Conservation (phyloP, 2,888 invertebrate genomes). For the Amphipoea oculea region DNA sequence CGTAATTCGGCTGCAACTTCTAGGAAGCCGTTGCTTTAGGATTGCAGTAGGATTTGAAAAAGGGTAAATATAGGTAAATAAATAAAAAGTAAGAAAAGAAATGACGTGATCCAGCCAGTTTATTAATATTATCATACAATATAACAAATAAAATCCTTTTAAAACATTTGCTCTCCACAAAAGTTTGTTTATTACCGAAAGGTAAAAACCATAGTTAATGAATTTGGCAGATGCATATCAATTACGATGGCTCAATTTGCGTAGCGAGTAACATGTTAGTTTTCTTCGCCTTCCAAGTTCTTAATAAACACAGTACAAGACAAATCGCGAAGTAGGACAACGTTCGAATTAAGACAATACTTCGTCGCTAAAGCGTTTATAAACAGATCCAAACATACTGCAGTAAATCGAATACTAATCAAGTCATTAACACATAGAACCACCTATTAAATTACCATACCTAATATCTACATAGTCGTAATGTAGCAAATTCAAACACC, state of each 20-base stretch:
- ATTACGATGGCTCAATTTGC: too few relatives aligned
- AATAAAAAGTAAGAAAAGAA: slow-evolving; percentile 28
- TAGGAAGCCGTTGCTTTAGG: background rate
- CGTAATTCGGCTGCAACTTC: too few relatives aligned
- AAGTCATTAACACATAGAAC: slow-evolving; percentile 11
- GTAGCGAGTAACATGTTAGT: too few relatives aligned
- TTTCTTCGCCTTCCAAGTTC: too few relatives aligned
- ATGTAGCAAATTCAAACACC: slow-evolving; percentile 54
- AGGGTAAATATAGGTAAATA: background rate
- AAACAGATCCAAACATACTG: background rate
- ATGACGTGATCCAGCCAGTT: slow-evolving; percentile 69
- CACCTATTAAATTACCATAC: slow-evolving; percentile 39
- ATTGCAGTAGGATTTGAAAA: background rate
- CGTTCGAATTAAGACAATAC: background rate
- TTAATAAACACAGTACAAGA: too few relatives aligned
- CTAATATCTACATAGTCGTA: slow-evolving; percentile 16
- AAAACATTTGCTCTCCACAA: slow-evolving; percentile 42
- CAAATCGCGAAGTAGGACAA: background rate
- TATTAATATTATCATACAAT: slow-evolving; percentile 75
- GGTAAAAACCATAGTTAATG: too few relatives aligned
- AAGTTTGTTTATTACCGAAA: too few relatives aligned
- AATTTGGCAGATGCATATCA: too few relatives aligned
- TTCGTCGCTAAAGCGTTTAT: background rate
- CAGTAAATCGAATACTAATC: slow-evolving; percentile 5
- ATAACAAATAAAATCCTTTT: slow-evolving; percentile 74